phyloP scores from a whole-genome alignment of 2,797 vertebrate genomes.

The Chrosomus eos region DNA sequence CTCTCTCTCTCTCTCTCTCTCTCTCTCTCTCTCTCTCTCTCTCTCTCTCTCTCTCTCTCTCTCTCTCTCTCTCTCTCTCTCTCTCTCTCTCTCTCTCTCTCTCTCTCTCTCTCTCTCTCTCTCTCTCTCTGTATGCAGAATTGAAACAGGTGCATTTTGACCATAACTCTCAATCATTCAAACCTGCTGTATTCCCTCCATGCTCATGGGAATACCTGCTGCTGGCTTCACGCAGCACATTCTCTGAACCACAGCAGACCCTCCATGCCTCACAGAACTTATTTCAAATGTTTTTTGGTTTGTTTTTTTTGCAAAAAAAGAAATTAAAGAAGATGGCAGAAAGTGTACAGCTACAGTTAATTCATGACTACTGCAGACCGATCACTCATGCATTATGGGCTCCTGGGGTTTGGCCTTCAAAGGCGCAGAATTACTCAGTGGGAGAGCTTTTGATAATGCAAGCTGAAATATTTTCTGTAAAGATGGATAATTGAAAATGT shows the following conservation, averaged over 20 bases:
- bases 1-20: not conserved
- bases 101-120: constrained; percentile 28
- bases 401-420: constrained; percentile 31
- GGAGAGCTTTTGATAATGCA: constrained; percentile 54
- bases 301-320: not conserved
- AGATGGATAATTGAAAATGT: constrained; percentile 45
- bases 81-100: not conserved
- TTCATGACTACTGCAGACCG: constrained; percentile 37
- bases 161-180: constrained; percentile 64
- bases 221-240: constrained; percentile 44
- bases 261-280: constrained; percentile 22
- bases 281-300: constrained; percentile 29
- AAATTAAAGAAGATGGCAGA: constrained; percentile 52
- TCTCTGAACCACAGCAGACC: constrained; percentile 35
- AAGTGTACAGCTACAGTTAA: constrained; percentile 60
- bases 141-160: constrained; percentile 57
- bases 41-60: not conserved
- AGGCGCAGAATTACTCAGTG: constrained; percentile 34
- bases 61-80: constrained; percentile 25
- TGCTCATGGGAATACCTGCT: constrained; percentile 54
- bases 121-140: constrained; percentile 19
- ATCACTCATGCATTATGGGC: constrained; percentile 53
- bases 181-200: constrained; percentile 66
- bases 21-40: not conserved
- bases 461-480: constrained; percentile 45